Percentiles rank a stretch among this genome's conserved stretches.
These are phyloP conservation scores for Tetramorium parvispinum DNA, from an alignment of 1,140 invertebrate genomes.

Conservation along the genomic window DNA sequence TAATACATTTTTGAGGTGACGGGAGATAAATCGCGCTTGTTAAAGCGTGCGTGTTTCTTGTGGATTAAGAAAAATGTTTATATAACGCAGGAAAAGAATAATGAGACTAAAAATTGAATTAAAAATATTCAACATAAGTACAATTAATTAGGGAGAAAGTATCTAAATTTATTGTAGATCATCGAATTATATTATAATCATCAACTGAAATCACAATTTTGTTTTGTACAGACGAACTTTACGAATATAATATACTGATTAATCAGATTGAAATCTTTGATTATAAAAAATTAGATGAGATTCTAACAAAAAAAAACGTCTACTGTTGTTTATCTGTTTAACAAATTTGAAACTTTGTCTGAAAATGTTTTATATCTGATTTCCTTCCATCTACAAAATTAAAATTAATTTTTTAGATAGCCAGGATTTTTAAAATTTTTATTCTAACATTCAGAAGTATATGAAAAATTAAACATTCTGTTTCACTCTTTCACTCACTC, in stretches of 20 bases:
- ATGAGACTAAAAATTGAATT: conserved; percentile 22
- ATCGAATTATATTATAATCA: neutral
- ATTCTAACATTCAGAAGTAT: neutral
- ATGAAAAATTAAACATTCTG: neutral
- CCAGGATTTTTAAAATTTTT: neutral
- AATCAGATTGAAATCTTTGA: neutral
- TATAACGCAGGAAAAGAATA: neutral
- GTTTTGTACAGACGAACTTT: neutral
- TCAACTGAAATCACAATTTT: neutral
- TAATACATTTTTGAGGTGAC: neutral
- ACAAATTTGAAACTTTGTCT: neutral
- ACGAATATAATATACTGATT: neutral
- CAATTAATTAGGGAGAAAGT: neutral
- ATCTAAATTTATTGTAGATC: neutral
- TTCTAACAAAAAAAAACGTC: neutral
- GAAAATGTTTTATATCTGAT: neutral
- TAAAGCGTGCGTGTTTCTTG: conserved; percentile 22
- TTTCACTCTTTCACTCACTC: neutral
- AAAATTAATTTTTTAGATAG: neutral
- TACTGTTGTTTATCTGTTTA: neutral
- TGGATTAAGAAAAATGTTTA: conserved; percentile 12
- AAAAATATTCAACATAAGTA: neutral
- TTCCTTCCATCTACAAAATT: neutral
- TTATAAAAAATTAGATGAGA: neutral
- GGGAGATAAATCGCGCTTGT: neutral